Conservation (phyloP, 1,140 invertebrate species). For the Ridgeia piscesae region DNA sequence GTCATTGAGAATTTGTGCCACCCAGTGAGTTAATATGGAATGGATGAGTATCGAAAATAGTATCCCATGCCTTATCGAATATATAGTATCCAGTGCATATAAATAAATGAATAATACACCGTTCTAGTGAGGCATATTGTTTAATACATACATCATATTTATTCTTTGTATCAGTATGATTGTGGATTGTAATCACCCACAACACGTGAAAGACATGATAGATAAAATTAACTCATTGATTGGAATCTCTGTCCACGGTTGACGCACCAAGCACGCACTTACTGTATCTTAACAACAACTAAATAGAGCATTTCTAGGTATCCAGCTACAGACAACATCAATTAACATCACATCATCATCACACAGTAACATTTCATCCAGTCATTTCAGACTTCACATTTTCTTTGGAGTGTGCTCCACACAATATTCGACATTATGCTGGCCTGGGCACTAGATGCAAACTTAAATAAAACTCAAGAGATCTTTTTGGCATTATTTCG, state of each 20-base stretch:
- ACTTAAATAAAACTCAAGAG: neutral
- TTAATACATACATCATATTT: neutral
- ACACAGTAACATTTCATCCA: neutral
- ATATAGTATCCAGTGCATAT: too few species aligned
- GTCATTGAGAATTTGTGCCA: neutral
- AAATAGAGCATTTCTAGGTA: neutral
- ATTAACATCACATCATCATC: neutral
- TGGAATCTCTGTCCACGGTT: neutral
- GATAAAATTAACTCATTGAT: neutral
- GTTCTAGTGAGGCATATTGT: neutral
- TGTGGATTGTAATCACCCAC: neutral
- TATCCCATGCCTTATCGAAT: too few species aligned
- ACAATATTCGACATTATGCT: neutral
- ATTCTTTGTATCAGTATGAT: neutral
- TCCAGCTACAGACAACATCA: neutral
- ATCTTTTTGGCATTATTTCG: neutral
- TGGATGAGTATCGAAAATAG: neutral
- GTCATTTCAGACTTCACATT: neutral
- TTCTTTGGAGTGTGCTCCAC: neutral
- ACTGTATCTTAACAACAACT: neutral
- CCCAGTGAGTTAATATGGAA: neutral
- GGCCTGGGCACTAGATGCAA: neutral
- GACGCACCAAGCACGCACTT: neutral
- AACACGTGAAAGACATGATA: constrained; percentile 1
- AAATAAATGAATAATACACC: too few species aligned